Base-by-base conservation (phyloP, 2,113 vertebrate genomes). In the Rana temporaria region DNA sequence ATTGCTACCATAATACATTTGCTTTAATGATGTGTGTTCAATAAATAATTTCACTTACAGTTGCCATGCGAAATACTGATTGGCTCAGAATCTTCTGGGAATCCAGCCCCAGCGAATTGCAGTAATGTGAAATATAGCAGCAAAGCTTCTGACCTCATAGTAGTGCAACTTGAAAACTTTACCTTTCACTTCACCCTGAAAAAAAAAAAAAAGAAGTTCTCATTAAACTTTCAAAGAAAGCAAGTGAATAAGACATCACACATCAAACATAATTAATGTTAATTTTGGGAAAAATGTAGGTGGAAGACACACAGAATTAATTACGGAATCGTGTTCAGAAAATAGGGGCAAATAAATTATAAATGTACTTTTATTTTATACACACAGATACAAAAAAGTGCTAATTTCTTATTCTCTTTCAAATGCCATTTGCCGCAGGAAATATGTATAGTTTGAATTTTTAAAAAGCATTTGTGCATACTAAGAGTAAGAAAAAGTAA, bases 31-130 rank as follows among this genome's bases (percentile, higher is more conserved):
- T 32, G 30, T n/a, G 30, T 14, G 2, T 3, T 4, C 12, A 32
- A 34, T 38, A 8, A 8, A 1, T 3, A 42, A 4, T 20, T 80
- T 66, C 92, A 99, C 98, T 98, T 89, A 99, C 98, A 98, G 96
- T 99, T 99, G 94, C 96, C 96, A 94, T 99, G 97, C 88, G 97
- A 97, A 93, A 99, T 98, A 94, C 96, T 98, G 95, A 99, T 99
- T 2, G 98, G 98, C 93, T 99, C 97, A 82, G 95, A 96, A 94
- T 99, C 97, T 92, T 99, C 98, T 89, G 98, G 98, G 95, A 99
- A 99, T 91, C 93, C 97, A 86, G 97, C 97, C 92, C 95, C 94
- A 93, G 94, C 93, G 86, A 95, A 93, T 86, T 97, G 95, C 91
- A 99, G 95, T 90, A 99, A 95, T 93, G 95, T 96, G 93, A 98